Evolutionary conservation across 2,113 vertebrate genomes (phyloP).

Genomic region (Corythornis cristatus): DNA sequence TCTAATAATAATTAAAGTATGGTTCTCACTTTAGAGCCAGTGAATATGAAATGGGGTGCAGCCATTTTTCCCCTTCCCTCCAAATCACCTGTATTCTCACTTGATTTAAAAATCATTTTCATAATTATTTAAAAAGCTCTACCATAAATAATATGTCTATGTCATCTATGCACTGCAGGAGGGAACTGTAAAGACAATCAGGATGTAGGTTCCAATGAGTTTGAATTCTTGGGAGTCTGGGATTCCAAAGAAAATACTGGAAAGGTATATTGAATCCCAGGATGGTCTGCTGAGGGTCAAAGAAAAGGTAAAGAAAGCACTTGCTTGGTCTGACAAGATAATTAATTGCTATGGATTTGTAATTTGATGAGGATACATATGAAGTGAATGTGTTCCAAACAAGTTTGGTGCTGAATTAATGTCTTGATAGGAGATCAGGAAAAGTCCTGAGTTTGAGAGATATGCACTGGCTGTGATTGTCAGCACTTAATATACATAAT

Average conservation of each 20-base stretch:
- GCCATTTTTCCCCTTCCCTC: not conserved
- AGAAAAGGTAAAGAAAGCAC: not conserved
- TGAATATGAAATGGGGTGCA: not conserved
- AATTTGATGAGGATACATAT: not conserved
- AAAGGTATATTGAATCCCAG: not conserved
- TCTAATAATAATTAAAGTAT: not conserved
- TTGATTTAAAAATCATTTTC: not conserved
- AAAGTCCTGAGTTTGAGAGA: not conserved
- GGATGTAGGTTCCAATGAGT: not conserved
- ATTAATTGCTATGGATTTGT: not conserved
- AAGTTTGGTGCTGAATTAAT: not conserved
- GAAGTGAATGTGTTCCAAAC: fast-evolving
- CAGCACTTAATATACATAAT: not conserved
- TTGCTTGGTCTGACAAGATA: not conserved
- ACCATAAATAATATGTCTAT: not conserved
- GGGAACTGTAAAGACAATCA: not conserved
- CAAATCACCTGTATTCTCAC: not conserved
- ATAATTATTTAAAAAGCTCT: not conserved
- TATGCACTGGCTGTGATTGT: not conserved
- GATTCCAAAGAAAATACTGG: not conserved
- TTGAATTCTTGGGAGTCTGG: not conserved
- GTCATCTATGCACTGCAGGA: not conserved
- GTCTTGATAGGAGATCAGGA: not conserved
- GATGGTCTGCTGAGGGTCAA: not conserved
- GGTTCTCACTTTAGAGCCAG: not conserved